Conservation (phyloP, 2,113 vertebrate genomes). For the Amphiprion percula region DNA sequence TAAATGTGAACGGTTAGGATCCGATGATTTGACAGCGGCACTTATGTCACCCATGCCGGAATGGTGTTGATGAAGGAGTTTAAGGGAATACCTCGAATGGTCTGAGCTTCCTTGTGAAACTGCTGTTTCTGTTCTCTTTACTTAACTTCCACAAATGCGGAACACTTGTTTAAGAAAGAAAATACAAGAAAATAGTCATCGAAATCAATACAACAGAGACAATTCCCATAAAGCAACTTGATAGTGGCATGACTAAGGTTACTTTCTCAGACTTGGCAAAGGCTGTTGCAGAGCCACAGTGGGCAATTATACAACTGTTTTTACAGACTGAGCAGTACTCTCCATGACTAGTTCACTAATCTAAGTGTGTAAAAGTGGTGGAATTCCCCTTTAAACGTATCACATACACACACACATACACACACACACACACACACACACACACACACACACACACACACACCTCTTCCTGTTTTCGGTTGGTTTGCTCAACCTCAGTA, state of each 20-base stretch:
- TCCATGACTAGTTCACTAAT: conserved; percentile 12
- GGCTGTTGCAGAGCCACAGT: not conserved
- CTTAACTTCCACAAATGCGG: not conserved
- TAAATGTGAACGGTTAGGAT: conserved; percentile 38
- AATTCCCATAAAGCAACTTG: conserved; percentile 3
- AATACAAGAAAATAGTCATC: not conserved
- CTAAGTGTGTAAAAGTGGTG: conserved; percentile 39
- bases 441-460: conserved; percentile 14
- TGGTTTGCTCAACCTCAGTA: conserved; percentile 50
- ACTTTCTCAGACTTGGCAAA: conserved; percentile 9
- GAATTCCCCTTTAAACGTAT: conserved; percentile 63
- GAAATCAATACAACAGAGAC: not conserved
- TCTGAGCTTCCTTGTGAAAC: not conserved
- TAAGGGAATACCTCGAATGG: conserved; percentile 10
- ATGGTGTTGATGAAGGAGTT: not conserved
- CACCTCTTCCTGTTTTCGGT: conserved; percentile 76
- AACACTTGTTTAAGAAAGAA: not conserved
- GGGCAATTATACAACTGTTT: conserved; percentile 18
- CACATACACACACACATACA: not conserved
- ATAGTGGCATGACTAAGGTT: not conserved
- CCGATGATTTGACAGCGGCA: conserved; percentile 31
- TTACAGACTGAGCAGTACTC: not conserved
- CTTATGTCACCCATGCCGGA: not conserved
- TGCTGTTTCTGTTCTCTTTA: not conserved
- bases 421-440: not conserved